Base-by-base conservation (phyloP, 2,113 vertebrate genomes). In the Coregonus clupeaformis region DNA sequence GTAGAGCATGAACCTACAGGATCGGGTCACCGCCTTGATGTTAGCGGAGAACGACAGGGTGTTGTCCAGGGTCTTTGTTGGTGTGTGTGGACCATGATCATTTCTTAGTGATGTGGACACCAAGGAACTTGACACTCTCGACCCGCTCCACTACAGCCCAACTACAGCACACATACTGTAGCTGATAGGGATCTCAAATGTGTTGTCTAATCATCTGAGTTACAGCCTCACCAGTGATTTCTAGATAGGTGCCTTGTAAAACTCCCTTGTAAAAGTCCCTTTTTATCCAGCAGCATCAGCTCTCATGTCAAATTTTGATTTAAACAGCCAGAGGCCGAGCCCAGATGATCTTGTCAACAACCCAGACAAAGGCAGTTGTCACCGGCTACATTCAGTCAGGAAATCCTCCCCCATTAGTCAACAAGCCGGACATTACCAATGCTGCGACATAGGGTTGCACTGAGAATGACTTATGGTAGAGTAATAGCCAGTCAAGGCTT, bases 351-450 rank as follows among this genome's bases (percentile, higher is more conserved):
- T 42, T 18, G 6, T 22, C 52, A 63, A 55, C 68, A 22, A 42
- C 36, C 36, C 69, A 75, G 68, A 79, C 79, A 83, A 80, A 83
- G 69, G 73, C 77, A 72, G 14, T 59, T 62, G n/a, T 71, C 75
- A 71, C 57, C 69, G 72, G 64, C 75, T 2, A 25, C 18, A 79
- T 62, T 25, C 22, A 64, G 30, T 72, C 36, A 85, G 78, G 80
- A 89, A 85, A 80, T 57, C 68, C 80, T 76, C 47, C 25, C 25
- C 0, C 1, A 80, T 76, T 80, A 72, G 71, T 79, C 80, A 90
- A 85, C 81, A 83, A 77, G 73, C 29, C 69, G 69, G 75, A 71
- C 65, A 36, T 80, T 77, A 75, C 74, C 9, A 82, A 45, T 9
- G 1, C 42, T n/a, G 80, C 81, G 70, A 0, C 74, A 71, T 12